Evolutionary conservation across 2,888 invertebrate genomes (phyloP), one percentile per base, ranked within the genome.

Genomic region (Plusia festucae): DNA sequence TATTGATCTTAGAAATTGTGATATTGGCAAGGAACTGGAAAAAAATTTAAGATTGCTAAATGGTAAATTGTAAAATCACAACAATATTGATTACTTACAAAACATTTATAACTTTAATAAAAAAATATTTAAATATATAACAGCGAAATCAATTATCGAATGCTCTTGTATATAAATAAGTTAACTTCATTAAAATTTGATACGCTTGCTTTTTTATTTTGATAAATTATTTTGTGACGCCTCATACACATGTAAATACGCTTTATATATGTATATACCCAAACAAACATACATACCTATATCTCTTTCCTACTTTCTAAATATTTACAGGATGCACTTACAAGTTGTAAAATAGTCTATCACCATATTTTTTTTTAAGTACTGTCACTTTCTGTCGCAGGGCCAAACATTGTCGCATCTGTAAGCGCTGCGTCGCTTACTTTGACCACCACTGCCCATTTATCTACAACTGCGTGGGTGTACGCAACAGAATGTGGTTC

Each of bases 391-490:
- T 40, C 11, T 52, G 1, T n/a, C 44, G 20, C 87, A 94, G 94
- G 76, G 98, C 98, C 7, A 99, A 99, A 89, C 99, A 99, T 89
- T 99, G 99, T 84, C 96, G 98, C 56, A 97, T 98, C 60, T 99
- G 99, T 93, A 98, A 98, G 88, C 96, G 98, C 65, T 98, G 98
- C 86, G 97, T 98, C 2, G 97, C 97, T 0, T 98, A 98, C 88
- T 98, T 99, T 86, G 99, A 99, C 89, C 99, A 99, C 91, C 99
- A 99, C 89, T 99, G 99, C 88, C 99, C 99, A 0, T 99, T 99
- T 88, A 98, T 99, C 82, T 98, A 98, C 92, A 99, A 99, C 89
- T 99, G 99, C 89, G 98, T 99, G 18, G 99, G 99, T 0, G 95
- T 98, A 46, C 96, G 97, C 68, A 99, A 99, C 92, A 96, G 99